Evolutionary conservation across 1,140 invertebrate genomes (phyloP), one percentile per base, ranked within the genome.

Genomic region (Drosophila sulfurigaster): DNA sequence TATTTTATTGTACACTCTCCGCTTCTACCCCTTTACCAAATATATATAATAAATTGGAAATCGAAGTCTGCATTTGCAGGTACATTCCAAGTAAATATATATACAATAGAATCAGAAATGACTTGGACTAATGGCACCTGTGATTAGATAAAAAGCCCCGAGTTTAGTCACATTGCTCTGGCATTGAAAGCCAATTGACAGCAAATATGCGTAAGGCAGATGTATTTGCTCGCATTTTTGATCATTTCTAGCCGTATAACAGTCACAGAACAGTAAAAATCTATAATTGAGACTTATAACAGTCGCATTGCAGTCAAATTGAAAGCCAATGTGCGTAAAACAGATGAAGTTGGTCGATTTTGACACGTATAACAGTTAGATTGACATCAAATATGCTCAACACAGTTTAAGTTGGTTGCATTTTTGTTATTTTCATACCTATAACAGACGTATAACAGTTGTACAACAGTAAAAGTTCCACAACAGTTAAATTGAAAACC

Each of bases 91-190:
- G 51, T 52, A 52, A 32, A 32, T 48, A 60, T 30, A 60, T 30
- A 45, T 2, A 3, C 1, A 25, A 25, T 28, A 48, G 30, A 45
- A 45, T 46, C 28, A 52, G 70, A 60, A 59, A 52, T 59, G 56
- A 70, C 38, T 70, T 20, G 35, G 46, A 66, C 63, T 72, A 62
- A 69, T 62, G 51, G 60, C 13, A 65, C 30, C 6, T 35, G n/a
- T 43, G 72, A 71, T 70, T 63, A 75, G 72, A 75, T 71, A 70
- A 70, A 51, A 48, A 1, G 35, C 35, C 30, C n/a, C 54, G 20
- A 67, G 35, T 51, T 72, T 58, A 32, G 51, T 54, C 51, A 35
- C 28, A 54, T 54, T 54, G 30, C n/a, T 25, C 20, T 49, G 20
- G 16, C 11, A 15, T 60, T 52, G 15, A 38, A 38, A 13, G n/a